Evolutionary conservation across 2,888 invertebrate species (phyloP), one percentile per base, ranked within the genome.

Genomic region (Apodemia mormo): DNA sequence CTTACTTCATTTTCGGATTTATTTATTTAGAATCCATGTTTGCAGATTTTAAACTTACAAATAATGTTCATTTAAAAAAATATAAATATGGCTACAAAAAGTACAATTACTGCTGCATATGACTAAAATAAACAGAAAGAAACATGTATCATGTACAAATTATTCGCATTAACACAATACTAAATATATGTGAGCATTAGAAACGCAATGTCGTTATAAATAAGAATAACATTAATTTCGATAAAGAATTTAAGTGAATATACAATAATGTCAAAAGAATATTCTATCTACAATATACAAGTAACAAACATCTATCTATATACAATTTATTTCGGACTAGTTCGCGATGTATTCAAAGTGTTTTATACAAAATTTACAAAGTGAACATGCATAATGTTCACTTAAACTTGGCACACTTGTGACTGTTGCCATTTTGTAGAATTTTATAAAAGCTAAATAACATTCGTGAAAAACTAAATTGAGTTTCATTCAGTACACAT

Each of bases 211-310:
- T 83, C 82, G 83, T 83, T 82, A 84, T 87, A 88, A 92, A 92
- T 91, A 89, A 92, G 90, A 89, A 82, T 82, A 89, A 89, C 85
- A 84, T 87, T 87, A 81, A 81, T 80, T 65, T 85, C 83, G 82
- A 86, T 88, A 87, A 88, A 86, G 86, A 81, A 84, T 84, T 83
- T 88, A 82, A 86, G 83, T 85, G 84, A 90, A 87, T 88, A 90
- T 90, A 91, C 89, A 90, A 84, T 84, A 82, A 87, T 84, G 82
- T 90, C 86, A 86, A 92, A 91, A 88, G 90, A 89, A 92, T 89
- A 85, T 85, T 90, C 92, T 92, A 93, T 93, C 92, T 92, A 93
- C 89, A 93, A 92, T 93, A 91, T 93, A 93, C 92, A 93, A 84
- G 88, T 93, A 92, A 93, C 92, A 92, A 93, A 93, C 90, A 91